Evolutionary conservation across 2,888 invertebrate genomes (phyloP), one percentile per base, ranked within the genome.

Genomic region (Orthosia incerta): DNA sequence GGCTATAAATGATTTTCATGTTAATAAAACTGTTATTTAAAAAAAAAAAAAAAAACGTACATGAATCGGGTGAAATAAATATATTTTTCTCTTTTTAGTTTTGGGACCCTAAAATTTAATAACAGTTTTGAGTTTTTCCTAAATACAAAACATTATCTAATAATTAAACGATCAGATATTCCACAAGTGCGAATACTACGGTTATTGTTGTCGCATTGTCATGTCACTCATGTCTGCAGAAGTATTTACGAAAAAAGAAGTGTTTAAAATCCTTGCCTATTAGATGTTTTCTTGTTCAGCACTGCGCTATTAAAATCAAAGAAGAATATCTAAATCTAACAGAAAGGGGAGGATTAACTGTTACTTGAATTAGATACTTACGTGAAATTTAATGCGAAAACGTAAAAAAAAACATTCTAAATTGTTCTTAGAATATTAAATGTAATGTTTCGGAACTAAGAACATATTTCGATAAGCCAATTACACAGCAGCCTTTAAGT

Each of bases 381-480:
- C 60, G 13, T 5, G 4, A 26, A 71, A 80, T 48, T 20, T 31
- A 76, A 67, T 55, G 55, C 5, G 70, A 67, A n/a, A n/a, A 20
- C 18, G 18, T 26, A 0, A 26, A 74, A 62, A 0, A 26, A 74
- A 62, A 74, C 50, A 70, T 65, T 82, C 68, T 69, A 71, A 63
- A 69, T 75, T 67, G 48, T 78, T 84, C 83, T 67, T 4, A 62
- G 83, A 84, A 82, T 67, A 53, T 55, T 15, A 81, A 71, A 61
- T 59, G 3, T 55, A 23, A 2, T 50, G 51, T 68, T 68, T 26
- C 55, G 64, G 39, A 74, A 48, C 55, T 20, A n/a, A 57, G 18
- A 65, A 74, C 23, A 59, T 56, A 72, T 60, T 31, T 39, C 9
- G 39, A 9, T 1, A 39, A 39, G 39, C 39, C 0, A 39, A 39